Percentiles rank a stretch among this genome's conserved stretches.
Evolutionary conservation across 2,888 invertebrate genomes (phyloP).

Genomic region (Patella pellucida): DNA sequence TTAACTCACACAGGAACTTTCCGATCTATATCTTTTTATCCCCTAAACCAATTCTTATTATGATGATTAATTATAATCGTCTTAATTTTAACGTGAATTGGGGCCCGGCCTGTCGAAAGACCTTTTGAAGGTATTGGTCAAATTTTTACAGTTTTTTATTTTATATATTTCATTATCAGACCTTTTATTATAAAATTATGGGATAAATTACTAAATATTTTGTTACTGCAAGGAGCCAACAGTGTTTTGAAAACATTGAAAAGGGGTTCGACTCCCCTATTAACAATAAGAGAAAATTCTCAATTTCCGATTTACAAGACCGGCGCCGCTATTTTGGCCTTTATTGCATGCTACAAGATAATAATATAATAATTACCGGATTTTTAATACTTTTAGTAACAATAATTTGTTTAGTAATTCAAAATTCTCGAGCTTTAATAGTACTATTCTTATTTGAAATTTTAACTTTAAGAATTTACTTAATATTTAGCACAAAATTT

Average conservation of each 20-base stretch:
- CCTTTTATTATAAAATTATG: constrained; percentile 15
- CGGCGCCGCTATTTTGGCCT: constrained; percentile 36
- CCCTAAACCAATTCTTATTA: constrained; percentile 67
- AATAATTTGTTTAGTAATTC: not conserved
- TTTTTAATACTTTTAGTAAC: not conserved
- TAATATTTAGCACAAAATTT: no score
- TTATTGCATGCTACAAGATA: not conserved
- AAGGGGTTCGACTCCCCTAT: constrained; percentile 25
- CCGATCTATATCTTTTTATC: constrained; percentile 75
- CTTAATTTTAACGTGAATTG: constrained; percentile 81
- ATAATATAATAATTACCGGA: constrained; percentile 10
- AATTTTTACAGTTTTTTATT: constrained; percentile 42
- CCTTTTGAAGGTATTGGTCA: constrained; percentile 73
- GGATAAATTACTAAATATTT: constrained; percentile 17
- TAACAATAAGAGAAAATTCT: constrained; percentile 27
- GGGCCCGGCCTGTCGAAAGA: constrained; percentile 79
- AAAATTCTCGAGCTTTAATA: no score
- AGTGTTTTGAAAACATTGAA: constrained; percentile 18
- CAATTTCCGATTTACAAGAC: constrained; percentile 48
- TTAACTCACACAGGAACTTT: constrained; percentile 73
- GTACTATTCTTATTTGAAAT: no score
- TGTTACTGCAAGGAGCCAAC: constrained; percentile 9
- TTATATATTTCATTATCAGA: constrained; percentile 27
- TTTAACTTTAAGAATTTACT: no score
- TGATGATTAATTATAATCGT: constrained; percentile 76